These are phyloP conservation scores for Abscondita cerata DNA, from an alignment of 2,888 invertebrate species.

Conservation along the genomic window DNA sequence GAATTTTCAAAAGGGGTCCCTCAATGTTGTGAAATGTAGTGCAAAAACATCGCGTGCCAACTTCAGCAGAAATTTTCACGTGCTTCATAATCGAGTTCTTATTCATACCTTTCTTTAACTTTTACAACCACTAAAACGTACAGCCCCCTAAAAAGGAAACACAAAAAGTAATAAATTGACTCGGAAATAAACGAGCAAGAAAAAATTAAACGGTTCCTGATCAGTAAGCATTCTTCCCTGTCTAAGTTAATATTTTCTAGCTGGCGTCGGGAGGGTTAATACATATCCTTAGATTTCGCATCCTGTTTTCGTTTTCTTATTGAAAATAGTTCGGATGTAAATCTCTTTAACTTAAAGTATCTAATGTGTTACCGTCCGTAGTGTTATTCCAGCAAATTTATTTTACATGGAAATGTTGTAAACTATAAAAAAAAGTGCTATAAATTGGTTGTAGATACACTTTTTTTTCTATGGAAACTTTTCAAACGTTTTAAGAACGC, in stretches of 20 bases:
- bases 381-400: too few species aligned
- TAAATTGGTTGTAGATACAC: too few species aligned
- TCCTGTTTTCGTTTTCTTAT: slow-evolving; percentile 4
- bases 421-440: too few species aligned
- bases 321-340: not conserved
- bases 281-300: slow-evolving; percentile 4
- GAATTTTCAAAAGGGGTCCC: slow-evolving; percentile 5
- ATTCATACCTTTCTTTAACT: too few species aligned
- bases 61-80: not conserved
- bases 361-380: not conserved
- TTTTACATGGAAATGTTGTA: too few species aligned
- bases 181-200: not conserved
- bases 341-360: slow-evolving; percentile 3
- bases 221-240: slow-evolving; percentile 7
- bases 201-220: slow-evolving; percentile 6
- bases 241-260: slow-evolving; percentile 8
- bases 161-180: too few species aligned
- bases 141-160: too few species aligned
- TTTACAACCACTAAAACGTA: too few species aligned
- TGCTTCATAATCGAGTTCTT: too few species aligned
- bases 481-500: too few species aligned
- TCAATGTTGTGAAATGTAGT: slow-evolving; percentile 8
- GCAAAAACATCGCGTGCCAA: not conserved
- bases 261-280: slow-evolving; percentile 4
- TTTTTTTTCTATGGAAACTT: too few species aligned